phyloP scores from a whole-genome alignment of 2,888 invertebrate genomes.

The Sceliomorpha sp. region DNA sequence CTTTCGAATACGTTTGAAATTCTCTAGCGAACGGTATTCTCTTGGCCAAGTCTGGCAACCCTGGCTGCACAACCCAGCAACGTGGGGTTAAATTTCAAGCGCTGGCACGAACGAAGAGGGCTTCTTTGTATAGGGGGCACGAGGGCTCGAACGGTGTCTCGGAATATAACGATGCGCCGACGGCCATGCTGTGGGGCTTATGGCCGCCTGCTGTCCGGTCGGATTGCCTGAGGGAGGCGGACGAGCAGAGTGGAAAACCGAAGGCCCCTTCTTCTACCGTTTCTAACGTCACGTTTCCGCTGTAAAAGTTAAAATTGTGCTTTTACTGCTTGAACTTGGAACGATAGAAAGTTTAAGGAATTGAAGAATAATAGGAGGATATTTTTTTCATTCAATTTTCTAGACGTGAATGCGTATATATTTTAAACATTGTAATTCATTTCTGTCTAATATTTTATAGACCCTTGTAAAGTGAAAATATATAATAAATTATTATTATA shows the following conservation, averaged over 20 bases:
- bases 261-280: conserved; percentile 61
- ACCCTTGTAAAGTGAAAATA: too few relatives aligned
- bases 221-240: conserved; percentile 58
- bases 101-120: conserved; percentile 67
- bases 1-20: too few relatives aligned
- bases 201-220: conserved; percentile 66
- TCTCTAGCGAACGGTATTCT: too few relatives aligned
- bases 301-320: conserved; percentile 51
- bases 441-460: too few relatives aligned
- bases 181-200: conserved; percentile 73
- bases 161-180: conserved; percentile 74
- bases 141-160: conserved; percentile 64
- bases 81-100: conserved; percentile 77
- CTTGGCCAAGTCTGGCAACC: conserved; percentile 65
- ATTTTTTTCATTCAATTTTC: too few relatives aligned
- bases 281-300: conserved; percentile 51
- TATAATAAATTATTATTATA: too few relatives aligned
- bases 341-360: too few relatives aligned
- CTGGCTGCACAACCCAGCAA: conserved; percentile 47
- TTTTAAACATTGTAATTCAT: too few relatives aligned
- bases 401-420: too few relatives aligned
- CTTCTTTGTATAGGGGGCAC: conserved; percentile 56
- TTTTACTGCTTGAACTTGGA: conserved; percentile 43
- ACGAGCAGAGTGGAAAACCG: conserved; percentile 66
- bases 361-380: too few relatives aligned